Evolutionary conservation across 2,113 vertebrate genomes (phyloP), one percentile per base, ranked within the genome.

Genomic region (Xenus cinereus): DNA sequence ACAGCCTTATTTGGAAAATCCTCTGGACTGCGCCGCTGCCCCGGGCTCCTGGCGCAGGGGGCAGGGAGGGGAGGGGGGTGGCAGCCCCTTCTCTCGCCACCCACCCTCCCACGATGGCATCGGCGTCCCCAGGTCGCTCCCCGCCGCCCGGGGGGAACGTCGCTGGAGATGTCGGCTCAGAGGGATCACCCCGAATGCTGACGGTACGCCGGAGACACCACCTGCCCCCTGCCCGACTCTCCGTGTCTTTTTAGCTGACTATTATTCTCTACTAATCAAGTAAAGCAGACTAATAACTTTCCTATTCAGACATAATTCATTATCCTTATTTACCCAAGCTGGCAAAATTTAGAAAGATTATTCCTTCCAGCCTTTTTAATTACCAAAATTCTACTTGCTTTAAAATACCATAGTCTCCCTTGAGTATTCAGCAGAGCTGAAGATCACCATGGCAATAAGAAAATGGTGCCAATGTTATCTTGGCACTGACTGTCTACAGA

Each of bases 391-490:
- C 93, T 96, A 96, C 97, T 97, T 97, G 94, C 96, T 97, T 98
- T 97, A 98, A 98, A 98, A 98, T 98, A 98, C 96, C 97, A 97
- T 45, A 41, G 89, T 78, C 79, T 95, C 97, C 94, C 97, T 95
- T 84, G 97, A 97, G 98, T 96, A 98, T 98, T 97, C 95, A 96
- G 96, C 96, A 98, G 97, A 98, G 96, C 97, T 96, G 96, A 96
- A 95, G 95, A 98, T 98, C 97, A 98, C 98, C 98, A 98, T 98
- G 98, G 98, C 97, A 98, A 98, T 98, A 96, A 97, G 97, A 98
- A 98, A 96, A 96, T 93, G 84, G 96, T 98, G 98, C 98, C 98
- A 98, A 71, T 91, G 93, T 95, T 97, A 87, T 97, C 93, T 92
- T 98, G 97, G 97, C 98, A 98, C 93, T 37, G 57, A 87, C 71